Evolutionary conservation across 1,140 invertebrate genomes (phyloP).

Genomic region (Delia radicum): DNA sequence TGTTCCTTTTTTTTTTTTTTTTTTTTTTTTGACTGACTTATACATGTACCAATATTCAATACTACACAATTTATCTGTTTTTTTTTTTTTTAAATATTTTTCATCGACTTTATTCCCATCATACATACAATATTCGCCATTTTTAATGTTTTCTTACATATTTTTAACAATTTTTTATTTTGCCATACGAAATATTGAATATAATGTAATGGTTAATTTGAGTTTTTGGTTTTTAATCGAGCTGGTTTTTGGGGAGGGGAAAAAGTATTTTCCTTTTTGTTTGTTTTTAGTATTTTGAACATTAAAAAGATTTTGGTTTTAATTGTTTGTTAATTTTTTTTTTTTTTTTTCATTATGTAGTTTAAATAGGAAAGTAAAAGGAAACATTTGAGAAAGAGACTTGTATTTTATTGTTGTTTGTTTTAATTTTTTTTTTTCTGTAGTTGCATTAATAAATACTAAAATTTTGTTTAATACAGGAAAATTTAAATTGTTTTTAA

Average conservation of each 20-base stretch:
- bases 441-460: not conserved
- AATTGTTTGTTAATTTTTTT: not conserved
- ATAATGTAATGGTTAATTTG: not conserved
- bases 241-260: not conserved
- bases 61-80: not conserved
- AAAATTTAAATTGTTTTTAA: too few relatives aligned
- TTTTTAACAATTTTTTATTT: not conserved
- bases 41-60: not conserved
- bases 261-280: not conserved
- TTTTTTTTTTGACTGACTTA: not conserved
- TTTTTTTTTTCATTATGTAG: not conserved
- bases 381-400: slow-evolving; percentile 22
- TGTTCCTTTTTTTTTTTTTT: too few relatives aligned
- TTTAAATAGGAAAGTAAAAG: slow-evolving; percentile 23
- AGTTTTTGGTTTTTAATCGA: not conserved
- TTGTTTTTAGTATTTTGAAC: slow-evolving; percentile 1
- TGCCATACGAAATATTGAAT: not conserved
- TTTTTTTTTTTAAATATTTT: not conserved
- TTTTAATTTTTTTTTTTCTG: not conserved
- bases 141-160: too few relatives aligned
- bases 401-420: slow-evolving; percentile 2
- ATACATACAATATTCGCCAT: not conserved
- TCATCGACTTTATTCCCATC: not conserved
- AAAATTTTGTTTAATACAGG: not conserved
- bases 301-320: slow-evolving; percentile 5